Evolutionary conservation across 2,797 vertebrate genomes (phyloP), one percentile per base, ranked within the genome.

Genomic region (Macroramphosus scolopax): DNA sequence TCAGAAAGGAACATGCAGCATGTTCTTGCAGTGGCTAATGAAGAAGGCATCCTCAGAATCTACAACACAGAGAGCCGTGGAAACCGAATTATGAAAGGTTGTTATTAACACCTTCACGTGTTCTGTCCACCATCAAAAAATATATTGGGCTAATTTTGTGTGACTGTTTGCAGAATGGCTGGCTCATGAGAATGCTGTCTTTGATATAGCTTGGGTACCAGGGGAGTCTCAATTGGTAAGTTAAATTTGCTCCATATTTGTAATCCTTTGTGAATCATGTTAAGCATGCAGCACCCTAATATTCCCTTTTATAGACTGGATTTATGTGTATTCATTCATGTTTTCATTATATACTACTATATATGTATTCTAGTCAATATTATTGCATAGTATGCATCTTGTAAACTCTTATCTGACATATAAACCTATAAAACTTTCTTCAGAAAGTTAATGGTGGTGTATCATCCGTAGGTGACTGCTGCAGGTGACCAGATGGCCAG

Each of bases 141-240:
- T 29, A 1, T 26, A 1, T 2, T 17, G 4, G 3, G 2, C 17
- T 79, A 5, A 78, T 18, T 34, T 1, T 72, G 26, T 72, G 29
- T 63, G 39, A 20, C 31, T 33, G 30, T 68, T 70, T 63, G 42
- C 82, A 99, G 96, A 94, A 51, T 99, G 96, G 96, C 84, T 92
- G 81, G 94, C 97, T 59, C 97, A 99, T 63, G 92, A 94, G 61
- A 99, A 98, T 54, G 97, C 95, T 1, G 95, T 99, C 14, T 98
- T 98, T 88, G 97, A 99, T 63, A 81, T 98, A 22, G 92, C 95
- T 22, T 99, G 97, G 97, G 91, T 97, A 39, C 96, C 97, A 9
- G 92, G 92, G 14, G 92, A 95, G 49, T 77, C 92, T 75, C 92
- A 85, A 17, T 78, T 99, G 80, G 97, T 98, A 84, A 91, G 93